Evolutionary conservation across 2,888 invertebrate genomes (phyloP).

Genomic region (Amblyjoppa fuscipennis): DNA sequence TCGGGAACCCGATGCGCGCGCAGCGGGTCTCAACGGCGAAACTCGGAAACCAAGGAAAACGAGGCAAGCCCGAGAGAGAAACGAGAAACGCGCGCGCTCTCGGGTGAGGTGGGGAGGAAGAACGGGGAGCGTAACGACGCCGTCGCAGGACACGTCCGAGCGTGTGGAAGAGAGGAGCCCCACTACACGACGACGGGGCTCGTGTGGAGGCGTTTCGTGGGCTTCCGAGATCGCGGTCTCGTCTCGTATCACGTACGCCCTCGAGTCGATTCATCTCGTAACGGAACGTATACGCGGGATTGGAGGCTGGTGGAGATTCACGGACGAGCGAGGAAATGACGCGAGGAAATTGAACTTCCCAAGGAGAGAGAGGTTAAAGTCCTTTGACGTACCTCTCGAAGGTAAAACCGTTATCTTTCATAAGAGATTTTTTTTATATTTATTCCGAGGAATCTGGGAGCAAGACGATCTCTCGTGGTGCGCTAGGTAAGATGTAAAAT

Average conservation of each 20-base stretch:
- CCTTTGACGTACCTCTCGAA: background rate
- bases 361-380: background rate
- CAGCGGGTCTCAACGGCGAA: slow-evolving; percentile 21
- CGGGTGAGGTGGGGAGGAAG: background rate
- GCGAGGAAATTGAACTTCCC: background rate
- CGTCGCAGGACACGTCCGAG: slow-evolving; percentile 27
- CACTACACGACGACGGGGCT: background rate
- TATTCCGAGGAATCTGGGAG: background rate
- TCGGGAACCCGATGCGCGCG: slow-evolving; percentile 37
- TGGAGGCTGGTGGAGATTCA: background rate
- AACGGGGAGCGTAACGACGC: slow-evolving; percentile 11
- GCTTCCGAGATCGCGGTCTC: slow-evolving; percentile 8
- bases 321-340: slow-evolving; percentile 11
- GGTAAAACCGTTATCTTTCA: background rate
- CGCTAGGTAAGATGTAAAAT: too few relatives aligned
- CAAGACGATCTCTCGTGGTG: too few relatives aligned
- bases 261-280: slow-evolving; percentile 24
- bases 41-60: slow-evolving; percentile 25
- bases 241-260: slow-evolving; percentile 1
- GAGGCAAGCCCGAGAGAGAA: background rate
- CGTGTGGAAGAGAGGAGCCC: background rate
- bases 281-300: slow-evolving; percentile 9
- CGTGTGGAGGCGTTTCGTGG: slow-evolving; percentile 9
- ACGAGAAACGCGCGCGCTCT: slow-evolving; percentile 39
- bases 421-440: background rate